Evolutionary conservation across 2,113 vertebrate species (phyloP), one percentile per base, ranked within the genome.

Genomic region (Felis catus): DNA sequence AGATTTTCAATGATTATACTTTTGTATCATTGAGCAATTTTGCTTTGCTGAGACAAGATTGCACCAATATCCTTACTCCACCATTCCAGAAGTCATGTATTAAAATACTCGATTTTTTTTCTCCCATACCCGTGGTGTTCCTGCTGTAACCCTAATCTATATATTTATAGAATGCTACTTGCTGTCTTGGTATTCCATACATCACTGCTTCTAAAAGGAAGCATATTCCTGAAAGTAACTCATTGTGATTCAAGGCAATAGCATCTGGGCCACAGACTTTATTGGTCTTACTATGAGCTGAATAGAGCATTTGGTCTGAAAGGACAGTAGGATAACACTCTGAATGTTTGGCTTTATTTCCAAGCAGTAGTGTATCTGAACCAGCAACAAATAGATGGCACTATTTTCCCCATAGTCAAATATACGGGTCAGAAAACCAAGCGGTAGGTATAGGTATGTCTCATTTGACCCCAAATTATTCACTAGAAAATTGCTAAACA

Each of bases 91-190:
- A 95, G 3, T 71, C 65, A 80, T 0, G 8, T 16, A 7, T 63
- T 87, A 87, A 65, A 25, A 80, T 41, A 61, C 6, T 25, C 48
- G 27, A 18, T 85, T 39, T 71, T 61, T n/a, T 58, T 87, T 29
- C 19, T 70, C 51, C 4, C 11, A 14, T 39, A 58, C 1, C 19
- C 7, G 1, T 7, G 45, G 15, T 79, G 25, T 12, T 80, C 33
- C 55, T 41, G 41, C 41, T 12, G 19, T 71, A 27, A 71, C 6
- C 6, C 39, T 87, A 73, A 53, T 33, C 19, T 78, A n/a, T 83
- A n/a, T 92, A 53, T 76, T 83, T 68, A 63, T 78, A 83, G 66
- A 94, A 61, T 27, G 23, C 19, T 71, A 53, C 27, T 71, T 86
- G 27, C 53, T 48, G 0, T 71, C 41, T 65, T 71, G 9, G 2